Conservation (phyloP, 1,140 invertebrate genomes). For the Aricia agestis region DNA sequence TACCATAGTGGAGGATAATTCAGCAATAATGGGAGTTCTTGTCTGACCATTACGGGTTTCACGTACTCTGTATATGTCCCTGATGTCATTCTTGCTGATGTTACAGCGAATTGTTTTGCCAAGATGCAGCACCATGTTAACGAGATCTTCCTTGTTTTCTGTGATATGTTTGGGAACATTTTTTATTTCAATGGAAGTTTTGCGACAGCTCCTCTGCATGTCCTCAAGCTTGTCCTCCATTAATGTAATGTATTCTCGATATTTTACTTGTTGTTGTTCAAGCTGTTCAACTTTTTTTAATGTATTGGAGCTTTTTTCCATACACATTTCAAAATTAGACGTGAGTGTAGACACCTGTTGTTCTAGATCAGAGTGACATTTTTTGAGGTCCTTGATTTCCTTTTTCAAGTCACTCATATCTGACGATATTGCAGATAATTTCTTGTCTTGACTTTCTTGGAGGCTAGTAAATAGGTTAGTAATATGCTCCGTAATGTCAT, state of each 20-base stretch:
- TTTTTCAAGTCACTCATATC: constrained; percentile 15
- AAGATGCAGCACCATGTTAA: background rate
- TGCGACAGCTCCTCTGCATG: constrained; percentile 19
- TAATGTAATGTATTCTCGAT: constrained; percentile 31
- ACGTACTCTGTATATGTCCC: constrained; percentile 6
- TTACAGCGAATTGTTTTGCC: background rate
- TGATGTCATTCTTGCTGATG: background rate
- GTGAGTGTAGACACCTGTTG: constrained; percentile 7
- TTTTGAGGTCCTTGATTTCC: constrained; percentile 18
- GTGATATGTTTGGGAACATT: constrained; percentile 24
- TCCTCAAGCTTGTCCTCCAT: constrained; percentile 28
- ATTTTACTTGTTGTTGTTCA: constrained; percentile 20
- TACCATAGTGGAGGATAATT: constrained; percentile 14
- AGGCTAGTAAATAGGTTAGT: constrained; percentile 5
- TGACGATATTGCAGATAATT: background rate
- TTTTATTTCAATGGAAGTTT: constrained; percentile 25
- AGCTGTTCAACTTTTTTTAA: constrained; percentile 17
- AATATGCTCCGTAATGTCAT: constrained; percentile 18
- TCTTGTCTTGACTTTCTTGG: too few relatives aligned
- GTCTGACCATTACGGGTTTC: background rate
- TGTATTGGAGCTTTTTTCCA: constrained; percentile 16
- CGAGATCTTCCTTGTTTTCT: constrained; percentile 23
- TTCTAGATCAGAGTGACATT: constrained; percentile 17
- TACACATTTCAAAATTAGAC: too few relatives aligned
- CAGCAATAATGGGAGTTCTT: constrained; percentile 11